Conservation (phyloP, 1,140 invertebrate genomes). For the Cyclargus thomasi region DNA sequence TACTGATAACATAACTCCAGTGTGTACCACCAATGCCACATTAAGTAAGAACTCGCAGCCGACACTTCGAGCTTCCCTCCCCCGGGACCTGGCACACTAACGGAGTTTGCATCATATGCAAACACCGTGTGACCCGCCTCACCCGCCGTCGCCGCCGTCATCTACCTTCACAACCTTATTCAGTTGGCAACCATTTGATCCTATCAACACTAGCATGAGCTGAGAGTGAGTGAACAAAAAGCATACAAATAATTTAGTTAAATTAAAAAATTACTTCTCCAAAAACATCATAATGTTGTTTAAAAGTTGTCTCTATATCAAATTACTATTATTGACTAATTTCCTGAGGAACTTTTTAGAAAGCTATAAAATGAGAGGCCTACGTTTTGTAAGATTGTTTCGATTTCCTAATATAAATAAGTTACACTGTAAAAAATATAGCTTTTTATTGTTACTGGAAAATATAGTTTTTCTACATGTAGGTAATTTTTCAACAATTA, state of each 20-base stretch:
- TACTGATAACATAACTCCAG: conserved; percentile 9
- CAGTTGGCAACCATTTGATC: neutral
- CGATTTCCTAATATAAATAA: neutral
- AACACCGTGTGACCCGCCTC: neutral
- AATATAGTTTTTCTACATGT: neutral
- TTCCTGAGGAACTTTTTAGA: conserved; percentile 5
- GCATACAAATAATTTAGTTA: no score
- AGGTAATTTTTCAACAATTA: neutral
- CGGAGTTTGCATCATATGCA: neutral
- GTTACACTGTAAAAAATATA: conserved; percentile 15
- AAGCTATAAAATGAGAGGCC: conserved; percentile 6
- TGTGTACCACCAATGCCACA: neutral
- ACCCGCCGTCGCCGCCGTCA: neutral
- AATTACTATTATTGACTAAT: neutral
- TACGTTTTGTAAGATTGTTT: neutral
- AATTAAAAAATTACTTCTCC: neutral
- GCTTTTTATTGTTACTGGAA: conserved; percentile 2
- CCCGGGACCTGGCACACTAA: neutral
- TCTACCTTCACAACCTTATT: neutral
- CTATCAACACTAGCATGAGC: neutral
- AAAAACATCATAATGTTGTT: neutral
- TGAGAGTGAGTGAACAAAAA: neutral
- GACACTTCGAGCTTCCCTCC: neutral
- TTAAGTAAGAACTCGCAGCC: neutral
- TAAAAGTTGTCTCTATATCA: neutral